Evolutionary conservation across 2,113 vertebrate genomes (phyloP).

Genomic region (Empidonax alnorum): DNA sequence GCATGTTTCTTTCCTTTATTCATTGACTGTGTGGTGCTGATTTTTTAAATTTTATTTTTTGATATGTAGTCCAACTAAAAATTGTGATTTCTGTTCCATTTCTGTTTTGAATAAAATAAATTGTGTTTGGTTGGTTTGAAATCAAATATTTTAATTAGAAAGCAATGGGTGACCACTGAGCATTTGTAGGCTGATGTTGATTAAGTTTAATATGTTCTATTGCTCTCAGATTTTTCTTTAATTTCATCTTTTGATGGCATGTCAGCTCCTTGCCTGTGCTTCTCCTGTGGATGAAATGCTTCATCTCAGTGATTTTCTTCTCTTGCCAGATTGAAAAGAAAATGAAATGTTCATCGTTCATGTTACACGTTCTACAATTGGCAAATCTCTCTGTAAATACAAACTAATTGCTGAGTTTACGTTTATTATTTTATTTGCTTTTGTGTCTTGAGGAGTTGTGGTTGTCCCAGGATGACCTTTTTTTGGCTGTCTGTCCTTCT

Average conservation of each 20-base stretch:
- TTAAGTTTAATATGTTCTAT: background rate
- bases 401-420: background rate
- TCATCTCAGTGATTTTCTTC: background rate
- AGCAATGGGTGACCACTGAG: background rate
- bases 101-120: background rate
- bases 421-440: background rate
- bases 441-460: background rate
- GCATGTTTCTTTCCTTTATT: background rate
- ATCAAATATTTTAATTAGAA: background rate
- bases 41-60: background rate
- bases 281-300: background rate
- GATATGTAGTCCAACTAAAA: background rate
- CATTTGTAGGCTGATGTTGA: background rate
- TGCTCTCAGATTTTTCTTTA: background rate
- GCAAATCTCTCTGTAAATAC: background rate
- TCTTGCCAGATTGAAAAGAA: background rate
- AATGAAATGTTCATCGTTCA: rapidly evolving
- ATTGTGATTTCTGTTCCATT: background rate
- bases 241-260: background rate
- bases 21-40: rapidly evolving
- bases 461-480: background rate
- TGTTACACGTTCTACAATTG: rapidly evolving
- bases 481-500: background rate
- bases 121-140: background rate
- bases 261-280: background rate